phyloP scores from a whole-genome alignment of 2,888 invertebrate genomes.

The Belgica antarctica region DNA sequence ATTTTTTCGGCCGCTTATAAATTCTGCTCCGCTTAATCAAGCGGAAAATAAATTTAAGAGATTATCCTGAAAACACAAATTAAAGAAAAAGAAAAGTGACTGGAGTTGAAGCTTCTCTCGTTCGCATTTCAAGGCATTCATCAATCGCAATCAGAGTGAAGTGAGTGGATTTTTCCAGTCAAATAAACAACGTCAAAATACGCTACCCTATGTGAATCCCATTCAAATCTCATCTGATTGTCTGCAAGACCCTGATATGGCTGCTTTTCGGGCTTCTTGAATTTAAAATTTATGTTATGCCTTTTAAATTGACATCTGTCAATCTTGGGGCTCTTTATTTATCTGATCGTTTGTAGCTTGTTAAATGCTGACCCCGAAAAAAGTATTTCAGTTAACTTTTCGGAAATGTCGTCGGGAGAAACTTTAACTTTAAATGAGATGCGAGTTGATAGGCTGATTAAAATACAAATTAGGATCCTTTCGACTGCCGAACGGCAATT shows the following conservation, averaged over 20 bases:
- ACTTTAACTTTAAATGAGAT: slow-evolving; percentile 15
- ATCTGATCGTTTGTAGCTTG: not conserved
- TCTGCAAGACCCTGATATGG: not conserved
- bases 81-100: too few species aligned
- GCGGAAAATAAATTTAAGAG: slow-evolving; percentile 36
- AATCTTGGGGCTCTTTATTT: slow-evolving; percentile 18
- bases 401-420: not conserved
- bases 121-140: not conserved
- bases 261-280: slow-evolving; percentile 2
- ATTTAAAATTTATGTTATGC: slow-evolving; percentile 34
- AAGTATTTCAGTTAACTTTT: not conserved
- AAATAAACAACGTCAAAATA: not conserved
- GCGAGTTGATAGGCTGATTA: slow-evolving; percentile 27
- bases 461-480: slow-evolving; percentile 26
- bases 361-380: not conserved
- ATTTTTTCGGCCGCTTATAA: not conserved
- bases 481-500: not conserved
- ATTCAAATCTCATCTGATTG: not conserved
- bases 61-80: not conserved
- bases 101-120: too few species aligned
- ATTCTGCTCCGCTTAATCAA: slow-evolving; percentile 25
- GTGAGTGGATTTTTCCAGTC: not conserved
- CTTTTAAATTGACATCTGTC: slow-evolving; percentile 40
- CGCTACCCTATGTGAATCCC: not conserved
- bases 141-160: not conserved